These are phyloP conservation scores for Brachyhypopomus occidentalis DNA, from an alignment of 2,113 vertebrate species.

Conservation along the genomic window DNA sequence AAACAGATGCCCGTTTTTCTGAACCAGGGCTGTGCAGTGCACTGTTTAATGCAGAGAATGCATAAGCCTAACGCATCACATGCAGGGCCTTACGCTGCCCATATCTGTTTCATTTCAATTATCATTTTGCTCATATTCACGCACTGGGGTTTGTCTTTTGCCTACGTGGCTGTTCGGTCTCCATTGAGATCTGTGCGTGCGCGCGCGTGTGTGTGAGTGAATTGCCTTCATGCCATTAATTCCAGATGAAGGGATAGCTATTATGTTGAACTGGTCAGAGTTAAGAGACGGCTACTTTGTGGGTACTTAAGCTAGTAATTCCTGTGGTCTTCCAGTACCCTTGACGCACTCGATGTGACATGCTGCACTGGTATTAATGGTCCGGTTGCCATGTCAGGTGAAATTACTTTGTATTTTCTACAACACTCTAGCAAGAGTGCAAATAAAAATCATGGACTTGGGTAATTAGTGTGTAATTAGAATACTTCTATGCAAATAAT, in stretches of 20 bases:
- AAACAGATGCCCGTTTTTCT: no score
- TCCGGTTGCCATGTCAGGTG: background rate
- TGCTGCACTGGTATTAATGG: background rate
- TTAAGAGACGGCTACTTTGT: constrained; percentile 64
- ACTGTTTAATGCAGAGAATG: constrained; percentile 48
- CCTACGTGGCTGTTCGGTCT: constrained; percentile 66
- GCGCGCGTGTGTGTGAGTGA: no score
- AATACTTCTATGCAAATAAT: no score
- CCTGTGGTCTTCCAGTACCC: constrained; percentile 51
- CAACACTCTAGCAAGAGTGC: background rate
- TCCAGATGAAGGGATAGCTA: constrained; percentile 72
- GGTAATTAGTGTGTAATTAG: no score
- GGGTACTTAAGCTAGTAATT: constrained; percentile 65
- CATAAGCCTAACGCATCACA: constrained; percentile 53
- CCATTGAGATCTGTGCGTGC: constrained; percentile 58
- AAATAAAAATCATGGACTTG: background rate
- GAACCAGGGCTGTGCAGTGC: no score
- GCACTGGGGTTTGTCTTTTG: constrained; percentile 59
- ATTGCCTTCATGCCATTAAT: constrained; percentile 68
- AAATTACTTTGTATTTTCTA: background rate
- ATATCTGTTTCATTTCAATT: constrained; percentile 57
- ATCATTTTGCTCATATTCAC: constrained; percentile 65
- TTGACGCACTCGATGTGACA: constrained; percentile 23
- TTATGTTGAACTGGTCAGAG: constrained; percentile 73
- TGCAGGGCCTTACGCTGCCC: constrained; percentile 56